phyloP scores from a whole-genome alignment of 2,797 vertebrate species.

The Serranus cabrilla region DNA sequence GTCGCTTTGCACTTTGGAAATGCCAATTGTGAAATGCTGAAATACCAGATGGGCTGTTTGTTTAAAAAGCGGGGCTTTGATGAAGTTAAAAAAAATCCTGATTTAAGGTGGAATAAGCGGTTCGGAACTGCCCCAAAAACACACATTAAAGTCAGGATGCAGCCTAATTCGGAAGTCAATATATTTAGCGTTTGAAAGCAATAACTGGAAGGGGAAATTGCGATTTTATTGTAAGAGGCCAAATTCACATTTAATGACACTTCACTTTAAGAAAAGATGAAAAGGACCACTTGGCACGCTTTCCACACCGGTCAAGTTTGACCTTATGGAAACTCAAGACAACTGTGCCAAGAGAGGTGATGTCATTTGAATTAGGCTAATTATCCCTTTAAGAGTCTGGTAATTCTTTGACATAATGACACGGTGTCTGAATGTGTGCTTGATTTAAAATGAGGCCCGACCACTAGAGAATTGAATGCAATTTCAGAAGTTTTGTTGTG shows the following conservation, averaged over 20 bases:
- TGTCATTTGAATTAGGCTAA: slow-evolving; percentile 74
- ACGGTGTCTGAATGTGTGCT: slow-evolving; percentile 32
- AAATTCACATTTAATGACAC: slow-evolving; percentile 13
- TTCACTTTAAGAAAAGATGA: slow-evolving; percentile 6
- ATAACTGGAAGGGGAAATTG: neutral
- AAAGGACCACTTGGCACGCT: slow-evolving; percentile 43
- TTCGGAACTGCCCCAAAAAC: neutral
- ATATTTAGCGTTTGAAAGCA: neutral
- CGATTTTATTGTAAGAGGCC: neutral
- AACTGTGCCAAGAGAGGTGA: slow-evolving; percentile 65
- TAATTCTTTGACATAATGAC: slow-evolving; percentile 57
- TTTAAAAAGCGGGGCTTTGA: slow-evolving; percentile 38
- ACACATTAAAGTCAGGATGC: neutral
- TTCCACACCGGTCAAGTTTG: slow-evolving; percentile 55
- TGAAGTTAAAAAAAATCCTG: slow-evolving; percentile 22
- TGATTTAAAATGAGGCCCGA: slow-evolving; percentile 19
- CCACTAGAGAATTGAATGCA: slow-evolving; percentile 30
- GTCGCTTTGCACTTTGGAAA: slow-evolving; percentile 68
- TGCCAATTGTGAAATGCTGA: slow-evolving; percentile 70
- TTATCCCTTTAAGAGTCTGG: slow-evolving; percentile 48
- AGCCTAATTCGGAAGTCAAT: slow-evolving; percentile 2
- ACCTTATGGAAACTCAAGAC: slow-evolving; percentile 68
- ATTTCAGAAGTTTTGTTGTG: slow-evolving; percentile 29
- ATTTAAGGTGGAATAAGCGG: slow-evolving; percentile 14
- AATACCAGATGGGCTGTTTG: slow-evolving; percentile 55